These are phyloP conservation scores for Lerema accius DNA, from an alignment of 1,140 invertebrate species.

Conservation along the genomic window DNA sequence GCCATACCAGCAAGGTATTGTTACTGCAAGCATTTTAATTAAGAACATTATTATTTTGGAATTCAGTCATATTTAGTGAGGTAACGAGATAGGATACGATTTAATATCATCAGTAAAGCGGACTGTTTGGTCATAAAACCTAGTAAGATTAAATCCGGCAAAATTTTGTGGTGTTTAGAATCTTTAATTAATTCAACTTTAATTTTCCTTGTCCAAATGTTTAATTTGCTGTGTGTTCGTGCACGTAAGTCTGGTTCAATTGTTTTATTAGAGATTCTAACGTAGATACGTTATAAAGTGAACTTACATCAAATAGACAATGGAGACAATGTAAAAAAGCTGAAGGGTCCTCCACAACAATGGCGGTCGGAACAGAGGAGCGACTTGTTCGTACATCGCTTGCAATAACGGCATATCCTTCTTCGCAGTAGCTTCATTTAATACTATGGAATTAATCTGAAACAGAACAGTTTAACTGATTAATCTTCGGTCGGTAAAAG, in stretches of 20 bases:
- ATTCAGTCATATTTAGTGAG: too few species aligned
- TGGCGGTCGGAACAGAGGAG: slow-evolving; percentile 61
- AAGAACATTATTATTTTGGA: not conserved
- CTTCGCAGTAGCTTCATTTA: slow-evolving; percentile 43
- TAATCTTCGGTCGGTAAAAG: too few species aligned
- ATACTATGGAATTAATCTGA: slow-evolving; percentile 53
- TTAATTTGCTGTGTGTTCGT: too few species aligned
- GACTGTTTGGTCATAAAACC: too few species aligned
- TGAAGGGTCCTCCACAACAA: slow-evolving; percentile 61
- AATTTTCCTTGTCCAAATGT: too few species aligned
- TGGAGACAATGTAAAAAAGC: slow-evolving; percentile 67
- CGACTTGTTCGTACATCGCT: slow-evolving; percentile 62
- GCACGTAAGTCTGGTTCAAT: too few species aligned
- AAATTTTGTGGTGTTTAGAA: too few species aligned
- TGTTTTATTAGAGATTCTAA: too few species aligned
- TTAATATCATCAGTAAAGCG: too few species aligned
- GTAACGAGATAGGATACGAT: not conserved
- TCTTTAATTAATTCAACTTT: too few species aligned
- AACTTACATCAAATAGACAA: slow-evolving; percentile 74
- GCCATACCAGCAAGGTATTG: slow-evolving; percentile 69
- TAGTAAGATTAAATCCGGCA: too few species aligned
- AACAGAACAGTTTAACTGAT: too few species aligned
- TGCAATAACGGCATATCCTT: slow-evolving; percentile 48
- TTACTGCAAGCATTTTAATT: slow-evolving; percentile 52
- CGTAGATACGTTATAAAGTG: not conserved